These are phyloP conservation scores for Pristionchus entomophagus DNA, from an alignment of 2,888 invertebrate genomes.

Conservation along the genomic window DNA sequence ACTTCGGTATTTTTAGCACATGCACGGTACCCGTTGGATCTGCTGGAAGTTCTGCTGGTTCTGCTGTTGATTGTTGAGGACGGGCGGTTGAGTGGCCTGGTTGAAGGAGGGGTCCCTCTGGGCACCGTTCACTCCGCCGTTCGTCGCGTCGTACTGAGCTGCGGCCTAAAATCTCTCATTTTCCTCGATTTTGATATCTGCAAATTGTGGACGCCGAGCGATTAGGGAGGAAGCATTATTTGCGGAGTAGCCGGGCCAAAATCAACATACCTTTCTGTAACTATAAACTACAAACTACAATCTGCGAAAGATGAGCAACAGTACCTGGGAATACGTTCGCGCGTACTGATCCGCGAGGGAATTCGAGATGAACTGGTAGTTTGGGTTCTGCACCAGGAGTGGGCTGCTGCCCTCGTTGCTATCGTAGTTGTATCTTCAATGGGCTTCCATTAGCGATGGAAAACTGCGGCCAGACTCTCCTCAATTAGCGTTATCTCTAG, in stretches of 20 bases:
- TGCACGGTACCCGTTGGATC: slow-evolving; percentile 57
- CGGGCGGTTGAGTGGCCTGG: slow-evolving; percentile 48
- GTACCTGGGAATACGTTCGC: slow-evolving; percentile 2
- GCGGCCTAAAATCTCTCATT: background rate
- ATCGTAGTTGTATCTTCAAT: slow-evolving; percentile 45
- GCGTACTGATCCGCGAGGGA: slow-evolving; percentile 44
- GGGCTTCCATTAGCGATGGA: background rate
- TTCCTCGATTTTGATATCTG: no score
- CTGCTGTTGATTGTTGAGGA: slow-evolving; percentile 58
- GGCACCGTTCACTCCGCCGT: slow-evolving; percentile 24
- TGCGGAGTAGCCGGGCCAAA: no score
- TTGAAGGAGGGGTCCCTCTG: slow-evolving; percentile 6
- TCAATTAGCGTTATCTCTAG: background rate
- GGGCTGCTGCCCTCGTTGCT: background rate
- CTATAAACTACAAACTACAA: slow-evolving; percentile 9
- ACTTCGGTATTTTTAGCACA: no score
- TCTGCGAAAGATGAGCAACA: background rate
- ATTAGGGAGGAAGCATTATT: no score
- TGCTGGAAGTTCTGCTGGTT: slow-evolving; percentile 62
- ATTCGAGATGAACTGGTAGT: slow-evolving; percentile 46
- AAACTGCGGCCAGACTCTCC: background rate
- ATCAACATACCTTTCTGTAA: background rate
- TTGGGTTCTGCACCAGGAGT: slow-evolving; percentile 44
- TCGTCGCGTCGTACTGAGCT: slow-evolving; percentile 24
- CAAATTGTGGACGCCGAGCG: no score